Evolutionary conservation across 2,888 invertebrate genomes (phyloP).

Genomic region (Rosalia funebris): DNA sequence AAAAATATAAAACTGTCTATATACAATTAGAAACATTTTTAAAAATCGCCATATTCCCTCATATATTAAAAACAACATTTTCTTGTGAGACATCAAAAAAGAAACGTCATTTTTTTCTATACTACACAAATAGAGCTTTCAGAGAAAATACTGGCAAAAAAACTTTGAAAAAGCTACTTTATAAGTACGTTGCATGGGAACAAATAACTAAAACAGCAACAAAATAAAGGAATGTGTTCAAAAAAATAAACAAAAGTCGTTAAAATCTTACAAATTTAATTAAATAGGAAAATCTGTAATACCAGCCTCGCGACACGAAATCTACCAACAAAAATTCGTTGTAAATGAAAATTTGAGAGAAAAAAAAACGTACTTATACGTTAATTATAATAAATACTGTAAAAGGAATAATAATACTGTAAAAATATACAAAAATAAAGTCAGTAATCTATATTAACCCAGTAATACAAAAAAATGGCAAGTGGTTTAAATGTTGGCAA

Average conservation of each 20-base stretch:
- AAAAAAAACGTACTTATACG: conserved; percentile 46
- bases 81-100: conserved; percentile 51
- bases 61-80: conserved; percentile 50
- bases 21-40: conserved; percentile 45
- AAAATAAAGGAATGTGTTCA: conserved; percentile 31
- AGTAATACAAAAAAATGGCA: conserved; percentile 51
- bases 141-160: conserved; percentile 57
- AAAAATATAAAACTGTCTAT: conserved; percentile 45
- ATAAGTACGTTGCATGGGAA: conserved; percentile 57
- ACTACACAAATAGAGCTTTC: conserved; percentile 50
- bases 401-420: conserved; percentile 54
- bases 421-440: conserved; percentile 56
- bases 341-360: conserved; percentile 34
- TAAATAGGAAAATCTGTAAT: neutral
- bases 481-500: conserved; percentile 53
- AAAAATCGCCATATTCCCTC: conserved; percentile 47
- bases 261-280: neutral
- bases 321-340: conserved; percentile 38
- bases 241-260: conserved; percentile 19
- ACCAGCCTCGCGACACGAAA: neutral
- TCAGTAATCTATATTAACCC: conserved; percentile 42
- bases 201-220: conserved; percentile 41
- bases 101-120: conserved; percentile 45
- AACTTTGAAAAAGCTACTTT: conserved; percentile 43
- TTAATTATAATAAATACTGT: conserved; percentile 52